Evolutionary conservation across 2,113 vertebrate species (phyloP).

Genomic region (Vidua chalybeata): DNA sequence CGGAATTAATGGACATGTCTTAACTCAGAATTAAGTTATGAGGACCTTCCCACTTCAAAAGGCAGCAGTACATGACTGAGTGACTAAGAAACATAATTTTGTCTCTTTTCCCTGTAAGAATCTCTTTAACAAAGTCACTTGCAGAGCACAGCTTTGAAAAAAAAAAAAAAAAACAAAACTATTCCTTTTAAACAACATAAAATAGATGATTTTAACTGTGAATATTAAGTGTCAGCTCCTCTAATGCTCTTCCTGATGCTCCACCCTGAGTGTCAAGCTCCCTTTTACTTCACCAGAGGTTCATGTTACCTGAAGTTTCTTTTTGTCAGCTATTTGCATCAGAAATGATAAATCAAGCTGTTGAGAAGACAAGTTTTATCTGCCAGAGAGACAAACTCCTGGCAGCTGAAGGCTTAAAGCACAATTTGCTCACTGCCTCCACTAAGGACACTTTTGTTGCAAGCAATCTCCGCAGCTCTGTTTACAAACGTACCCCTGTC

Average conservation of each 20-base stretch:
- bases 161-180: not conserved
- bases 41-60: not conserved
- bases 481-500: not conserved
- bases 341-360: not conserved
- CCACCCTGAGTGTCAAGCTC: not conserved
- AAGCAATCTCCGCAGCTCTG: not conserved
- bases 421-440: not conserved
- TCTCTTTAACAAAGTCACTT: not conserved
- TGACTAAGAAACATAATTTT: not conserved
- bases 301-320: not conserved
- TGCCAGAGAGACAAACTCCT: not conserved
- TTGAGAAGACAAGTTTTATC: not conserved
- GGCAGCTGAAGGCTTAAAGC: not conserved
- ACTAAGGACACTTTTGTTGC: not conserved
- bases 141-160: not conserved
- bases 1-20: not conserved
- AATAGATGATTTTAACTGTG: not conserved
- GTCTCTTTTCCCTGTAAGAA: not conserved
- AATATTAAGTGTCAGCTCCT: not conserved
- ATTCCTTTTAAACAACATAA: not conserved
- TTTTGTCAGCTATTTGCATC: not conserved
- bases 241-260: not conserved
- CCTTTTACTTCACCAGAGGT: not conserved
- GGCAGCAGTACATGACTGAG: not conserved
- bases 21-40: not conserved